phyloP scores from a whole-genome alignment of 1,140 invertebrate genomes.

The Conus betulinus region DNA sequence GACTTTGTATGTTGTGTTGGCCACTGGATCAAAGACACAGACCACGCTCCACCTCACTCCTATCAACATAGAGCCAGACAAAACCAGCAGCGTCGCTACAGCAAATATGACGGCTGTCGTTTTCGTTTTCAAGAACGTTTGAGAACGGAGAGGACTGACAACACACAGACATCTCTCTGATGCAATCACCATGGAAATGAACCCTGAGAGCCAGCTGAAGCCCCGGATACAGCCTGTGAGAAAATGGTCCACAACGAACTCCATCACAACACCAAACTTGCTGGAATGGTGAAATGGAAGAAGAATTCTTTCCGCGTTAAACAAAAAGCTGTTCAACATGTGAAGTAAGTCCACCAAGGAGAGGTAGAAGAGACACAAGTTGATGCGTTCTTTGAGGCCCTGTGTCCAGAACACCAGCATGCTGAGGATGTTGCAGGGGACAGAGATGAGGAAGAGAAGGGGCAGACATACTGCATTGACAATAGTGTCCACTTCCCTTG shows the following conservation, averaged over 20 bases:
- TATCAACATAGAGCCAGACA: neutral
- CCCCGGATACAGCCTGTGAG: neutral
- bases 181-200: neutral
- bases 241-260: neutral
- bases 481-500: neutral
- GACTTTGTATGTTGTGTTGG: neutral
- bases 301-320: neutral
- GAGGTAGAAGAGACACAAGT: slow-evolving; percentile 5
- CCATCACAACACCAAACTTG: neutral
- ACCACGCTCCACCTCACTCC: neutral
- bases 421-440: slow-evolving; percentile 5
- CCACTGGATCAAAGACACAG: neutral
- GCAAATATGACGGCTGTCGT: neutral
- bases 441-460: neutral
- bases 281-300: neutral
- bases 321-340: neutral
- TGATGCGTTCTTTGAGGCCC: slow-evolving; percentile 8
- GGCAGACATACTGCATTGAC: neutral
- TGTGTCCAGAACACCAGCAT: neutral
- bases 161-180: neutral
- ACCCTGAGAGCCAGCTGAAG: neutral
- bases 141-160: neutral
- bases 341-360: neutral
- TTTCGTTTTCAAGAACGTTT: neutral
- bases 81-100: neutral